phyloP scores from a whole-genome alignment of 1,140 invertebrate genomes.

The Psilanteris sp. region DNA sequence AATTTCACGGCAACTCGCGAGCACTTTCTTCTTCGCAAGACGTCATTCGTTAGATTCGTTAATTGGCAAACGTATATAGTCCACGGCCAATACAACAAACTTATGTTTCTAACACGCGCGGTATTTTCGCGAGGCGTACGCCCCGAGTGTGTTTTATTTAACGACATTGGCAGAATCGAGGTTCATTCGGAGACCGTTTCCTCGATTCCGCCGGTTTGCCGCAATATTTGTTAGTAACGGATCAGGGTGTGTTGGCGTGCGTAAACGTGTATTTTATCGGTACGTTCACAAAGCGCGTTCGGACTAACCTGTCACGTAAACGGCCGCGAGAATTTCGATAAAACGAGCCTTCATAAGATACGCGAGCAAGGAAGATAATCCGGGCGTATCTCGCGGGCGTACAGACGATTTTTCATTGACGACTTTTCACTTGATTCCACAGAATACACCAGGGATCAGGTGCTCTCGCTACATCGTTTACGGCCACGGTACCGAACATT shows the following conservation, averaged over 20 bases:
- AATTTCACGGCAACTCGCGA: too few species aligned
- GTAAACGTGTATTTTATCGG: slow-evolving; percentile 41
- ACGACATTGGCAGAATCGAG: too few species aligned
- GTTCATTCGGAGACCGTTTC: slow-evolving; percentile 33
- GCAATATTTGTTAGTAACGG: slow-evolving; percentile 48
- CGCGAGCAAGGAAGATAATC: slow-evolving; percentile 56
- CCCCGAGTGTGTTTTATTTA: too few species aligned
- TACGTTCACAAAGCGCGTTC: slow-evolving; percentile 35
- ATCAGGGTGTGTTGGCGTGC: slow-evolving; percentile 27
- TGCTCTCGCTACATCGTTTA: slow-evolving; percentile 59
- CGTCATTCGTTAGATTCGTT: too few species aligned
- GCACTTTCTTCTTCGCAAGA: too few species aligned
- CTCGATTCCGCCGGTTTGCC: too few species aligned
- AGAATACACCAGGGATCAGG: slow-evolving; percentile 58
- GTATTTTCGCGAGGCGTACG: too few species aligned
- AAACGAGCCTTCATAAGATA: slow-evolving; percentile 49
- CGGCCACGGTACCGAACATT: slow-evolving; percentile 44
- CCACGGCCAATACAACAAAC: slow-evolving; percentile 16
- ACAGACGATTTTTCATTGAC: slow-evolving; percentile 62
- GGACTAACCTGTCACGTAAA: slow-evolving; percentile 58
- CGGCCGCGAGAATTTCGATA: slow-evolving; percentile 53
- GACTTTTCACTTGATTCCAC: slow-evolving; percentile 62
- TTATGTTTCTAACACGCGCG: background rate
- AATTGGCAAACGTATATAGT: too few species aligned
- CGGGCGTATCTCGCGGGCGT: slow-evolving; percentile 51